phyloP scores from a whole-genome alignment of 1,140 invertebrate species.

The Drosophila suzukii region DNA sequence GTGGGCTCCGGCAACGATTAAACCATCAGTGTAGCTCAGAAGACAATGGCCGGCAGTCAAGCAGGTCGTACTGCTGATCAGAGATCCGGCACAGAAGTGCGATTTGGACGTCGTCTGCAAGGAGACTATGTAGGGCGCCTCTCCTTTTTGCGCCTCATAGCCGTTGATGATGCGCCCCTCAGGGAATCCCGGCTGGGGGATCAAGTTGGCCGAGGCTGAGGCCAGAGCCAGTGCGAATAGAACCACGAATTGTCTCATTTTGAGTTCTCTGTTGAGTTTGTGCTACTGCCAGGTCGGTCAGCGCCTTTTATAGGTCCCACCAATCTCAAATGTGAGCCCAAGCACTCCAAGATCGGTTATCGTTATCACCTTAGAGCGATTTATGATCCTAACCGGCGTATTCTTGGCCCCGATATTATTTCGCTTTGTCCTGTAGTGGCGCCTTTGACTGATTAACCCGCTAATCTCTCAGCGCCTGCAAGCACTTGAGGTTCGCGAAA shows the following conservation, averaged over 20 bases:
- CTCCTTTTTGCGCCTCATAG: conserved; percentile 50
- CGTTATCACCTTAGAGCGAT: conserved; percentile 48
- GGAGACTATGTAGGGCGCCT: conserved; percentile 79
- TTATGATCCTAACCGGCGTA: conserved; percentile 52
- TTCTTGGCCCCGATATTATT: conserved; percentile 13
- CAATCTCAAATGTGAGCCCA: conserved; percentile 19
- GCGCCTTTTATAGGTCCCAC: conserved; percentile 50
- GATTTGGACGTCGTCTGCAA: conserved; percentile 33
- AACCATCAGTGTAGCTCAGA: conserved; percentile 19
- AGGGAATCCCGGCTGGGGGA: conserved; percentile 60
- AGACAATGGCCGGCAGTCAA: conserved; percentile 78
- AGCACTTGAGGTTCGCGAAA: conserved; percentile 6
- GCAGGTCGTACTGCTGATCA: conserved; percentile 22
- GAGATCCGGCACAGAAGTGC: conserved; percentile 64
- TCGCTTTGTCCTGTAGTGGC: conserved; percentile 33
- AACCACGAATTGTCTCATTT: conserved; percentile 70
- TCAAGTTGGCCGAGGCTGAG: conserved; percentile 38
- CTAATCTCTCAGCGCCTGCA: conserved; percentile 3
- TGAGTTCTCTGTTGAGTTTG: conserved; percentile 33
- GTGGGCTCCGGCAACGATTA: conserved; percentile 77
- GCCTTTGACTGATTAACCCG: conserved; percentile 14
- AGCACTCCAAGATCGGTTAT: conserved; percentile 23
- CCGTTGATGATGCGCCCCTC: conserved; percentile 84
- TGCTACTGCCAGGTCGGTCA: background rate
- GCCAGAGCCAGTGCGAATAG: conserved; percentile 63